Evolutionary conservation across 2,113 vertebrate species (phyloP).

Genomic region (Onychorhynchus coronatus): DNA sequence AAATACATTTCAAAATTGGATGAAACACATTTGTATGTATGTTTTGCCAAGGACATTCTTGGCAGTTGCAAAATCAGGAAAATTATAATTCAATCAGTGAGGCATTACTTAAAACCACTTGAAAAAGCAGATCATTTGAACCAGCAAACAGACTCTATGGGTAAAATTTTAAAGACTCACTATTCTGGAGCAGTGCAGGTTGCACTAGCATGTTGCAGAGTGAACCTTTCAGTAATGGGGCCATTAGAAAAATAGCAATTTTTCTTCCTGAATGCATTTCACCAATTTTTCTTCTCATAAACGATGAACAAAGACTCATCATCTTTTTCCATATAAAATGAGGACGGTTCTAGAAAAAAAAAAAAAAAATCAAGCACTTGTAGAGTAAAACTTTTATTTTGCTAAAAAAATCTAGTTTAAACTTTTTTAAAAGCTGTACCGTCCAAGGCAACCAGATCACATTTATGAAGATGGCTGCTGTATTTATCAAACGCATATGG

Average conservation of each 20-base stretch:
- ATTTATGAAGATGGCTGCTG: neutral
- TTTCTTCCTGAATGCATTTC: neutral
- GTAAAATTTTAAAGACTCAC: neutral
- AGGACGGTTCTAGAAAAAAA: neutral
- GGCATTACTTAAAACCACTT: constrained; percentile 47
- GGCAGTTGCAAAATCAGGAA: constrained; percentile 39
- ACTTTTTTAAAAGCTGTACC: neutral
- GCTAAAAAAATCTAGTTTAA: neutral
- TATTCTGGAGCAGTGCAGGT: neutral
- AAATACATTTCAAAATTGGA: constrained; percentile 54
- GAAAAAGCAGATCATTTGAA: constrained; percentile 32
- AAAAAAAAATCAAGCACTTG: neutral
- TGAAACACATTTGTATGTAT: constrained; percentile 5
- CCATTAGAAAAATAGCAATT: neutral
- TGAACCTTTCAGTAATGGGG: neutral
- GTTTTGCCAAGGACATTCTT: constrained; percentile 67
- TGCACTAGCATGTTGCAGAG: neutral
- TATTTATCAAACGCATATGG: neutral
- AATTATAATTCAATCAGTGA: constrained; percentile 59
- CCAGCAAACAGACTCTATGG: neutral
- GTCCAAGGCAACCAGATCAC: neutral
- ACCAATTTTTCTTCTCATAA: neutral
- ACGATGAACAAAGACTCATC: neutral
- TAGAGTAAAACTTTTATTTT: neutral
- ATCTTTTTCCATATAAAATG: neutral